Evolutionary conservation across 2,113 vertebrate species (phyloP), one percentile per base, ranked within the genome.

Genomic region (Pyxicephalus adspersus): DNA sequence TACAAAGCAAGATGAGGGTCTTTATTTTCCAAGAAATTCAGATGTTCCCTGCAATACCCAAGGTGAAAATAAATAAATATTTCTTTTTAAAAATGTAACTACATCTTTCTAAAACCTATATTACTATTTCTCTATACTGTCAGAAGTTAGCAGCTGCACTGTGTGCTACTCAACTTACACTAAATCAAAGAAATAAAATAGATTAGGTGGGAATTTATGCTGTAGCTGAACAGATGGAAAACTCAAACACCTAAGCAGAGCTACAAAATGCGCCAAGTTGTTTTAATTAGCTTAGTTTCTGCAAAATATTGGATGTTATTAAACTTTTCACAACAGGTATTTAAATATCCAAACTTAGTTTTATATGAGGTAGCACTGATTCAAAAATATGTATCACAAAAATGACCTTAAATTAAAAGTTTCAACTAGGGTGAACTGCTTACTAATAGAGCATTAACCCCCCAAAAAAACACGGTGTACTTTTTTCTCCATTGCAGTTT

Each of bases 191-290:
- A 81, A 73, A 70, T 81, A 81, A 81, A 81, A 81, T 74, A 81
- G 68, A 81, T 81, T 81, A 81, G 68, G 79, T 81, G 79, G 79
- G 68, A 81, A 81, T 81, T 81, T 81, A 81, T 81, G 79, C 79
- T 74, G 68, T 65, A 73, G 68, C 58, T 73, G 79, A 81, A 81
- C 79, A 81, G 79, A 81, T 81, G 79, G 79, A 74, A 80, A 81
- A 81, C 60, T 73, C 79, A 81, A 72, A 81, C 79, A 81, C 79
- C 79, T 81, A 81, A 72, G 58, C 68, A 64, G 50, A 81, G 58
- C 54, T 55, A 81, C 58, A 73, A 64, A 81, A 61, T 65, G 51
- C 38, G 68, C 68, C 79, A 81, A 81, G 68, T 81, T 38, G 60
- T 60, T 73, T 63, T 81, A 81, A 73, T 81, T 81, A 65, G 68